phyloP scores from a whole-genome alignment of 2,113 vertebrate genomes.

The Eubucco bourcierii region DNA sequence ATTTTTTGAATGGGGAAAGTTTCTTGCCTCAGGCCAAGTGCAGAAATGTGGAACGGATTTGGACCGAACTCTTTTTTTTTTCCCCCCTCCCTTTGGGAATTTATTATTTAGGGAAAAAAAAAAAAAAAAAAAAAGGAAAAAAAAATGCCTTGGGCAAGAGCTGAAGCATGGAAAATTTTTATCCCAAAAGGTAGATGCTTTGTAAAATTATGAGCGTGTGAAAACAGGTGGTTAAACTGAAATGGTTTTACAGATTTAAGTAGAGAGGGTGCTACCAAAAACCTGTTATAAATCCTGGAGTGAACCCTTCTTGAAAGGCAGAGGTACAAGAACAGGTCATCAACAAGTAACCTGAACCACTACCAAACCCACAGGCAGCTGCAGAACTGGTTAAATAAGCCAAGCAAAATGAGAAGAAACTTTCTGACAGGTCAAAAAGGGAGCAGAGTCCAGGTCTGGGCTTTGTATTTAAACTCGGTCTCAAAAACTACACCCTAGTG shows the following conservation, averaged over 20 bases:
- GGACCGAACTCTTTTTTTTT: background rate
- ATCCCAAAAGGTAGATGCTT: conserved; percentile 3
- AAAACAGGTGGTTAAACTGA: conserved; percentile 61
- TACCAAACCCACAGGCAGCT: conserved; percentile 2
- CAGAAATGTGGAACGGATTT: conserved; percentile 44
- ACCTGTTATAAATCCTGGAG: conserved; percentile 22
- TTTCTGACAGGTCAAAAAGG: background rate
- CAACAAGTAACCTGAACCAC: conserved; percentile 24
- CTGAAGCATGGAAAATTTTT: conserved; percentile 35
- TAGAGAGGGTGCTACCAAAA: conserved; percentile 27
- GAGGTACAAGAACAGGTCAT: background rate
- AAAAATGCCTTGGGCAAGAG: background rate
- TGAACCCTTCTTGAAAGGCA: conserved; percentile 32
- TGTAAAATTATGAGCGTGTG: conserved; percentile 8
- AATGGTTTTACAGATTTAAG: conserved; percentile 37
- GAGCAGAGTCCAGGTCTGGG: background rate
- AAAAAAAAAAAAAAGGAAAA: background rate
- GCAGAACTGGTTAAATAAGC: background rate
- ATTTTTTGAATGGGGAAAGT: background rate
- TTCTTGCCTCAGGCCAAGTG: background rate
- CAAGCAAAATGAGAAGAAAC: conserved; percentile 16
- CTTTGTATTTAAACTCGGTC: background rate
- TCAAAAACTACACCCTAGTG: background rate
- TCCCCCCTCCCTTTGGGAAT: conserved; percentile 1
- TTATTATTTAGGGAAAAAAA: background rate